Evolutionary conservation across 2,797 vertebrate genomes (phyloP).

Genomic region (Mallotus villosus): DNA sequence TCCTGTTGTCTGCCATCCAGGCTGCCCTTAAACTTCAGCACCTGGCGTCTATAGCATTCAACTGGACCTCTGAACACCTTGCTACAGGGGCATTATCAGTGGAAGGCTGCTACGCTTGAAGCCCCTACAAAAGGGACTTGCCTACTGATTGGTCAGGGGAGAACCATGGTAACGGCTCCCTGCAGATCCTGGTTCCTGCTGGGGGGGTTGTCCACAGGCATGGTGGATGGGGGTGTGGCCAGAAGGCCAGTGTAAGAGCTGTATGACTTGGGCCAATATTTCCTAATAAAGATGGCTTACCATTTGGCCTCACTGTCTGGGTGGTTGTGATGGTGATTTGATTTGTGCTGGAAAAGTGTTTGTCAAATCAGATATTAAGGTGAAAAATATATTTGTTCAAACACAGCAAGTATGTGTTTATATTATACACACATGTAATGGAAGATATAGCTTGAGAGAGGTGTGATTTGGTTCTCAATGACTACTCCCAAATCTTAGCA

Average conservation of each 20-base stretch:
- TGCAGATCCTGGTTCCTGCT: constrained; percentile 43
- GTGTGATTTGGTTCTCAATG: too few species aligned
- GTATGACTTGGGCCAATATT: constrained; percentile 69
- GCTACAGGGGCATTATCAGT: not conserved
- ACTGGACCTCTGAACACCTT: not conserved
- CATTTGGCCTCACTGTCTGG: constrained; percentile 65
- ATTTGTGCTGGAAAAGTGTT: not conserved
- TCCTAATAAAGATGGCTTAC: constrained; percentile 76
- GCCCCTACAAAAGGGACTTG: too few species aligned
- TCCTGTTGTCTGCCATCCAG: not conserved
- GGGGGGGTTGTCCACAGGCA: constrained; percentile 43
- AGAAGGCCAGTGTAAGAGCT: constrained; percentile 66
- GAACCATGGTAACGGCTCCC: too few species aligned
- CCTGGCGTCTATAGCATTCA: not conserved
- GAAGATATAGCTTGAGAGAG: not conserved
- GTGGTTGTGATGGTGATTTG: constrained; percentile 10
- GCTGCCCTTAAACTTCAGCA: too few species aligned
- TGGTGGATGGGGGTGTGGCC: constrained; percentile 46
- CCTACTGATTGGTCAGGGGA: too few species aligned
- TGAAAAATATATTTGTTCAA: not conserved
- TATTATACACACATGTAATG: not conserved
- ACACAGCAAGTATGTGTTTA: not conserved
- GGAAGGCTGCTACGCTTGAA: too few species aligned
- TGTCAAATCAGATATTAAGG: too few species aligned
- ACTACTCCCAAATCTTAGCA: too few species aligned